Evolutionary conservation across 2,888 invertebrate species (phyloP), one percentile per base, ranked within the genome.

Genomic region (Agrochola circellaris): DNA sequence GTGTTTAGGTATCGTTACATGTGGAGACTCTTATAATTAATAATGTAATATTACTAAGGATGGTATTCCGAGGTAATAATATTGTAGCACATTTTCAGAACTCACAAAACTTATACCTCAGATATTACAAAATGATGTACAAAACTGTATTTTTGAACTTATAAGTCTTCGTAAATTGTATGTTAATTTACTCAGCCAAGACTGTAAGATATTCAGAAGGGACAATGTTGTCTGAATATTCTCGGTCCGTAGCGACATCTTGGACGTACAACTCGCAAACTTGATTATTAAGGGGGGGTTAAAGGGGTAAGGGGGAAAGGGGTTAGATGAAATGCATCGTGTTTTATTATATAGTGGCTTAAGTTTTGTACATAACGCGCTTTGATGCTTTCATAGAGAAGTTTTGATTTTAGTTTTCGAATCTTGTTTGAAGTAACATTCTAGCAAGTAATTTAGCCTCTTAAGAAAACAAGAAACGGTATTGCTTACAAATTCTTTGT

Each of bases 121-220:
- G 69, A 42, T 75, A 68, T 71, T 77, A 82, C 67, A 80, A 89
- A 85, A 86, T 90, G 86, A 85, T 84, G 70, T 81, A 72, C 68
- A 66, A 79, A 87, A 83, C 77, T 76, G 87, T 85, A 73, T 84
- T 89, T 89, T 89, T 84, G 82, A 89, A 88, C 85, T 82, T 84
- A 84, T 87, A 86, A 88, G 89, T 87, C 86, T 89, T 89, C 84
- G 83, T 89, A 93, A 95, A 93, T 93, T 93, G 91, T 95, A 95
- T 95, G 95, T 92, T 95, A 95, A 95, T 95, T 95, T 90, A 92
- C 90, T 91, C 91, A 90, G 90, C 88, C 89, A 88, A 88, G 88
- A 75, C 88, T 79, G 66, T 90, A 88, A 91, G 91, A 90, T 91
- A 92, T 92, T 92, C 92, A 89, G 90, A 91, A 92, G 93, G 94